Conservation (phyloP, 2,797 vertebrate species). For the Tadarida brasiliensis region DNA sequence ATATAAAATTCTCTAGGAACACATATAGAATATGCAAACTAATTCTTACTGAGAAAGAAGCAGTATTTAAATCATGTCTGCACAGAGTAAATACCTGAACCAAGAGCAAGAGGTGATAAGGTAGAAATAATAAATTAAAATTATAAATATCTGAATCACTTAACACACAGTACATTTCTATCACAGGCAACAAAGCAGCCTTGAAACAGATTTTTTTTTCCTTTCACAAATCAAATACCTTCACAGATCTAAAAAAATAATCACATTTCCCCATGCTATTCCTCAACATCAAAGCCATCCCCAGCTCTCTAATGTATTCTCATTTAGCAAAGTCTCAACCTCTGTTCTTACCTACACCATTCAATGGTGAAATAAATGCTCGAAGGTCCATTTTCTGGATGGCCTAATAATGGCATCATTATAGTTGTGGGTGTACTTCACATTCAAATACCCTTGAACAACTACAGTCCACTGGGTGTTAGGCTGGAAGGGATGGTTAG, state of each 20-base stretch:
- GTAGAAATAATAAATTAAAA: not conserved
- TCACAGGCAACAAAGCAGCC: not conserved
- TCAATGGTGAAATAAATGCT: not conserved
- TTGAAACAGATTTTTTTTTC: slow-evolving; percentile 5
- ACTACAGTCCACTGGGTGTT: not conserved
- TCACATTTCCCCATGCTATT: slow-evolving; percentile 21
- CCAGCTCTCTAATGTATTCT: not conserved
- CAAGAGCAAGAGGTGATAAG: slow-evolving; percentile 24
- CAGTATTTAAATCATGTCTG: not conserved
- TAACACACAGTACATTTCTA: slow-evolving; percentile 2
- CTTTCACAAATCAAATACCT: slow-evolving; percentile 35
- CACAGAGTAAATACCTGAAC: not conserved
- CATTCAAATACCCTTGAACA: not conserved
- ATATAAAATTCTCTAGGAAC: not conserved
- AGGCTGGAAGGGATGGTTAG: not conserved
- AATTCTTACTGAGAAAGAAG: slow-evolving; percentile 5
- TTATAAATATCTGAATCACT: not conserved
- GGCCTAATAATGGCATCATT: not conserved
- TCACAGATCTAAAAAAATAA: slow-evolving; percentile 53
- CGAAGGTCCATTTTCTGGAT: not conserved
- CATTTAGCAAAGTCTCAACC: slow-evolving; percentile 11
- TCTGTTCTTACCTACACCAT: not conserved
- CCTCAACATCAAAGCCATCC: not conserved
- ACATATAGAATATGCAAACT: not conserved
- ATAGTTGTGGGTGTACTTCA: not conserved